phyloP scores from a whole-genome alignment of 37 sponge, comb jelly and placozoan genomes.

The Eunapius fragilis region DNA sequence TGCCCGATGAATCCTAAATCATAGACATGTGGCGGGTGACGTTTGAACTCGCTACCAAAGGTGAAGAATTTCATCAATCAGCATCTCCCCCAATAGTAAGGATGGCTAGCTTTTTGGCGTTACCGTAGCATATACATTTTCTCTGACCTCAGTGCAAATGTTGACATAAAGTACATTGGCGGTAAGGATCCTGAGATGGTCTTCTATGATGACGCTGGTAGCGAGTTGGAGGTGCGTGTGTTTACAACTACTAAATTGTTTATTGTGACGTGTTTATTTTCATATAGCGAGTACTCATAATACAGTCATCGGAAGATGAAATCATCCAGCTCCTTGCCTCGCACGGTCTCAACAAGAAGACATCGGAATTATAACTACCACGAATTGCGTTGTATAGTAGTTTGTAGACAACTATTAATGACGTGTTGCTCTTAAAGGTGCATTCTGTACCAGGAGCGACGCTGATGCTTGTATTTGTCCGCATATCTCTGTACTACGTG shows the following conservation, averaged over 20 bases:
- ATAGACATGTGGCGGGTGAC: slow-evolving; percentile 94
- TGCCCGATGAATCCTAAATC: too few relatives aligned
- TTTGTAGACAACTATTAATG: background rate
- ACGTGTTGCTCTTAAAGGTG: background rate
- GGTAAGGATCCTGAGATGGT: slow-evolving; percentile 80
- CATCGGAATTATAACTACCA: background rate
- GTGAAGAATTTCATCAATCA: slow-evolving; percentile 82
- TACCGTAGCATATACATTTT: background rate
- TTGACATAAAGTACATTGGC: slow-evolving; percentile 78
- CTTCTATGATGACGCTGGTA: slow-evolving; percentile 36
- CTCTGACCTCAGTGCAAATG: slow-evolving; percentile 66
- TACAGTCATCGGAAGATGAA: slow-evolving; percentile 49
- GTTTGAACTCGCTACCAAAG: slow-evolving; percentile 84
- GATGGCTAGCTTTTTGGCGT: background rate
- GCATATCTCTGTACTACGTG: background rate
- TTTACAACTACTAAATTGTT: background rate
- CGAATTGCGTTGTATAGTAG: background rate
- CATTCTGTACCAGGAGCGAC: background rate
- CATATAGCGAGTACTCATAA: slow-evolving; percentile 43
- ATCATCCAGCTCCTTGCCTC: slow-evolving; percentile 44
- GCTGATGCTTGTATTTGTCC: background rate
- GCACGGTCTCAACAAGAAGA: slow-evolving; percentile 23
- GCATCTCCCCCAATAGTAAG: slow-evolving; percentile 73
- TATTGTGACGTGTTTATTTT: background rate
- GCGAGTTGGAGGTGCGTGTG: slow-evolving; percentile 51